A percentile compares a stretch with the other conserved stretches of the same genome.
These are phyloP conservation scores for Pseudolaguvia tuberculata DNA, from an alignment of 2,113 vertebrate genomes.

Conservation along the genomic window DNA sequence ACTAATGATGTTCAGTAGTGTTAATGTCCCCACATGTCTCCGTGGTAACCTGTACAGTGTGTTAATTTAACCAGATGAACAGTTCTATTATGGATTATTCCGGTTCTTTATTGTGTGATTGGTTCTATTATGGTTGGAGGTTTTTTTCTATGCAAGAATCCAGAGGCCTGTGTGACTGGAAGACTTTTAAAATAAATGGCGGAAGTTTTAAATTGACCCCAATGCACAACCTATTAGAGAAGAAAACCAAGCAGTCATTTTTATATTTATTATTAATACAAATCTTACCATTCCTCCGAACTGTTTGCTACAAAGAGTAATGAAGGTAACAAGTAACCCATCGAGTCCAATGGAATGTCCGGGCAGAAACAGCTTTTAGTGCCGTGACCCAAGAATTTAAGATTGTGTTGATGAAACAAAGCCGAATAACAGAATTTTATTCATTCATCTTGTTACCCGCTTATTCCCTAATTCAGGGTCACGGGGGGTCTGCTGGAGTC, in stretches of 20 bases:
- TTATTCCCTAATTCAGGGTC: too few relatives aligned
- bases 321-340: neutral
- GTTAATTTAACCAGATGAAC: constrained; percentile 69
- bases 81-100: constrained; percentile 59
- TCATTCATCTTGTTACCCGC: too few relatives aligned
- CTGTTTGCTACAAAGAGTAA: neutral
- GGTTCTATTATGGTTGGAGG: constrained; percentile 61
- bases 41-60: constrained; percentile 64
- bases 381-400: neutral
- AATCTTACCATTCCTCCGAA: constrained; percentile 11
- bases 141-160: constrained; percentile 69
- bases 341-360: too few relatives aligned
- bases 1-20: constrained; percentile 40
- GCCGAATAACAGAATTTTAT: neutral
- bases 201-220: constrained; percentile 7
- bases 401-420: neutral
- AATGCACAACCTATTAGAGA: neutral
- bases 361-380: neutral
- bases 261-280: neutral
- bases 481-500: neutral
- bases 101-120: constrained; percentile 50
- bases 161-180: constrained; percentile 68
- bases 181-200: constrained; percentile 8
- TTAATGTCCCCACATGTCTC: neutral
- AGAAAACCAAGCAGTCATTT: constrained; percentile 31